These are phyloP conservation scores for Mimachlamys varia DNA, from an alignment of 2,888 invertebrate species.

Conservation along the genomic window DNA sequence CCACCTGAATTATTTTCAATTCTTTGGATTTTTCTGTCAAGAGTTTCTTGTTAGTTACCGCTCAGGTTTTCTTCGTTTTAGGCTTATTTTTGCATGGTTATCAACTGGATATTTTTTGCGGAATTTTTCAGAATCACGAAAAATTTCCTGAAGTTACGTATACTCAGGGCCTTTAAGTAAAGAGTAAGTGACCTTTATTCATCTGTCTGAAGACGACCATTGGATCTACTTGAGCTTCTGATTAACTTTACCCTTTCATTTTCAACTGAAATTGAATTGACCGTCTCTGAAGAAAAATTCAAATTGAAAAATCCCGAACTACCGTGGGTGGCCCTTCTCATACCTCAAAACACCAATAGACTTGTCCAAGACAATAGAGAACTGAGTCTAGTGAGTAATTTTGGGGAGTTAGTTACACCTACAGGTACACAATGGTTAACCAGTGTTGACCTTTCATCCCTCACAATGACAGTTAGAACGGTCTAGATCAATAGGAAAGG, in stretches of 20 bases:
- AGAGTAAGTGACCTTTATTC: not conserved
- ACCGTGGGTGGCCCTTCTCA: not conserved
- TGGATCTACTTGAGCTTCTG: not conserved
- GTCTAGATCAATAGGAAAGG: not conserved
- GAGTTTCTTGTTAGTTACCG: too few relatives aligned
- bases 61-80: too few relatives aligned
- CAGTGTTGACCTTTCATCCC: constrained; percentile 29
- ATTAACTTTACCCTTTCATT: constrained; percentile 9
- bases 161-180: too few relatives aligned
- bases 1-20: too few relatives aligned
- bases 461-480: not conserved
- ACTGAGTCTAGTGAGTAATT: not conserved
- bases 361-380: not conserved
- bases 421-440: constrained; percentile 23
- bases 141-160: too few relatives aligned
- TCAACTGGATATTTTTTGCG: too few relatives aligned
- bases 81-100: too few relatives aligned
- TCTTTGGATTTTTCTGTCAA: too few relatives aligned
- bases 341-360: not conserved
- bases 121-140: too few relatives aligned
- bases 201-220: not conserved
- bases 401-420: not conserved
- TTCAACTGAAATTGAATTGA: not conserved
- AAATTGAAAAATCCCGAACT: not conserved
- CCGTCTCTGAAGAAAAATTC: not conserved